Evolutionary conservation across 2,797 vertebrate genomes (phyloP).

Genomic region (Falco biarmicus): DNA sequence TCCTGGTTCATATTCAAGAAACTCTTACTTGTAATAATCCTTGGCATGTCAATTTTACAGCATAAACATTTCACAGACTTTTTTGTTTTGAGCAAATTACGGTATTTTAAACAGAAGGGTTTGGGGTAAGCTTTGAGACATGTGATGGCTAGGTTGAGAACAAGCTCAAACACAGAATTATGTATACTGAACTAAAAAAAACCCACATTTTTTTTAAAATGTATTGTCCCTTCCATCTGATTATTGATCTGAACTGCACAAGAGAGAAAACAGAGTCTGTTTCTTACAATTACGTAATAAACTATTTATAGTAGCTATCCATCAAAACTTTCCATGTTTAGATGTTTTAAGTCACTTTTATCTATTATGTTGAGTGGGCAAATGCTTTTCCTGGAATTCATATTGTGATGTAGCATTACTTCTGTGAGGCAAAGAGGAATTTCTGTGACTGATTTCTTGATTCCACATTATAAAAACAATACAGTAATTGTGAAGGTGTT

Average conservation of each 20-base stretch:
- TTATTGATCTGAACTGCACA: neutral
- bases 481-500: neutral
- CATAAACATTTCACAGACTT: constrained; percentile 14
- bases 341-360: neutral
- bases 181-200: neutral
- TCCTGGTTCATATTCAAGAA: constrained; percentile 22
- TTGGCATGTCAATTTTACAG: constrained; percentile 44
- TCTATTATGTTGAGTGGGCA: neutral
- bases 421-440: neutral
- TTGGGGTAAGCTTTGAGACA: neutral
- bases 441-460: neutral
- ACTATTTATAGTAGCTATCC: neutral
- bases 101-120: neutral
- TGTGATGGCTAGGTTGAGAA: neutral
- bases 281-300: neutral
- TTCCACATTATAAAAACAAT: neutral
- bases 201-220: neutral
- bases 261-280: neutral
- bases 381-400: neutral
- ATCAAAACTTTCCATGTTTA: neutral
- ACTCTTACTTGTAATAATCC: neutral
- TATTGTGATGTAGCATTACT: neutral
- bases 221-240: neutral
- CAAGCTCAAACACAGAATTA: neutral
- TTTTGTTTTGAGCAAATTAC: neutral